Evolutionary conservation across 2,113 vertebrate genomes (phyloP).

Genomic region (Calypte anna): DNA sequence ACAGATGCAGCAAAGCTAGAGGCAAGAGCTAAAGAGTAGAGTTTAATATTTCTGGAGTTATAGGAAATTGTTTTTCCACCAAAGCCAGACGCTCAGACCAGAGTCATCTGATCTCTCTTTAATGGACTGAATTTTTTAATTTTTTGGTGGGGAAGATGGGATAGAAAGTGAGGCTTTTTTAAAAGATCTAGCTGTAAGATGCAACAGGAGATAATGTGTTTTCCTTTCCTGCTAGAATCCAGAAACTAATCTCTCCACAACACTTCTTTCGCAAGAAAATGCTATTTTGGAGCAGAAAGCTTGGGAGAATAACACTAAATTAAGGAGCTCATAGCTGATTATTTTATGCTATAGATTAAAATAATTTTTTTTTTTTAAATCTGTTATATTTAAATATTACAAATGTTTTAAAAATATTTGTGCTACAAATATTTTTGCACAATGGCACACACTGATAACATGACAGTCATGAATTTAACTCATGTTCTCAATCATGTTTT

Average conservation of each 20-base stretch:
- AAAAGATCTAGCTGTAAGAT: not conserved
- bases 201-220: not conserved
- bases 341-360: not conserved
- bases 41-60: not conserved
- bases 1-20: not conserved
- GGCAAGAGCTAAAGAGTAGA: not conserved
- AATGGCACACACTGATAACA: not conserved
- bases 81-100: not conserved
- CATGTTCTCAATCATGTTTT: not conserved
- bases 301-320: not conserved
- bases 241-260: not conserved
- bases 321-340: not conserved
- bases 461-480: not conserved
- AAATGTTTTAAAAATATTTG: not conserved
- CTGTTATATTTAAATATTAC: not conserved
- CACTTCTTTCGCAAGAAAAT: not conserved
- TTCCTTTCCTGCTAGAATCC: not conserved
- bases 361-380: not conserved
- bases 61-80: not conserved
- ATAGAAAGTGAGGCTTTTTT: not conserved
- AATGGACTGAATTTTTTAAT: not conserved
- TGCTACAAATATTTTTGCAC: not conserved
- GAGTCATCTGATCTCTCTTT: not conserved
- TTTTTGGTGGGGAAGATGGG: not conserved
- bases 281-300: not conserved